Evolutionary conservation across 2,888 invertebrate genomes (phyloP), one percentile per base, ranked within the genome.

Genomic region (Pheosia tremula): DNA sequence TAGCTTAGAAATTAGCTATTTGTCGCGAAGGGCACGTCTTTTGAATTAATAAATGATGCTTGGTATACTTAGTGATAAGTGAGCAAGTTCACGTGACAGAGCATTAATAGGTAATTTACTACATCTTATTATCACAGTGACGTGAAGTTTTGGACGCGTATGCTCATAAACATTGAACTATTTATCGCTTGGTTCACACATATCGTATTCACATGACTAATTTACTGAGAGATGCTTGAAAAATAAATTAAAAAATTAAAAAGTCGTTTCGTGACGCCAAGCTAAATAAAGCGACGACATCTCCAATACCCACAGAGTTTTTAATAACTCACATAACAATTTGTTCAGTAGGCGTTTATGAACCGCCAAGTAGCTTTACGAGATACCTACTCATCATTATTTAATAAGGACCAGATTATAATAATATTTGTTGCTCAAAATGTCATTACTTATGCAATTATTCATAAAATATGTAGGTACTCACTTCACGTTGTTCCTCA

Each of bases 401-500:
- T 24, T 24, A 24, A 24, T 24, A 24, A 24, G 24, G 24, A 24
- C 24, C 24, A 24, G 24, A 24, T 24, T 24, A 24, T 24, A 24
- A 24, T 24, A 24, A 24, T 24, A 24, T 24, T 24, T 24, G 0
- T 24, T 24, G 24, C 24, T 24, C 24, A 24, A 24, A 24, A 24
- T 24, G 24, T 24, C 24, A 24, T 24, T 1, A 24, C 24, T 24
- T 24, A 24, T 24, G 24, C 24, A 24, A 24, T 24, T 24, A 24
- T 24, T 24, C 24, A 24, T 4, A 43, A 9, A 43, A 43, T 43
- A 43, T 6, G 39, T 39, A 43, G 5, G n/a, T 68, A 91, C 93
- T 92, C 66, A 93, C 93, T 91, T 92, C 7, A 81, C 85, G 74
- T 89, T 91, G 74, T 91, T 91, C 70, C 91, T 86, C 93, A 92